Evolutionary conservation across 2,797 vertebrate species (phyloP), one percentile per base, ranked within the genome.

Genomic region (Argyrosomus regius): DNA sequence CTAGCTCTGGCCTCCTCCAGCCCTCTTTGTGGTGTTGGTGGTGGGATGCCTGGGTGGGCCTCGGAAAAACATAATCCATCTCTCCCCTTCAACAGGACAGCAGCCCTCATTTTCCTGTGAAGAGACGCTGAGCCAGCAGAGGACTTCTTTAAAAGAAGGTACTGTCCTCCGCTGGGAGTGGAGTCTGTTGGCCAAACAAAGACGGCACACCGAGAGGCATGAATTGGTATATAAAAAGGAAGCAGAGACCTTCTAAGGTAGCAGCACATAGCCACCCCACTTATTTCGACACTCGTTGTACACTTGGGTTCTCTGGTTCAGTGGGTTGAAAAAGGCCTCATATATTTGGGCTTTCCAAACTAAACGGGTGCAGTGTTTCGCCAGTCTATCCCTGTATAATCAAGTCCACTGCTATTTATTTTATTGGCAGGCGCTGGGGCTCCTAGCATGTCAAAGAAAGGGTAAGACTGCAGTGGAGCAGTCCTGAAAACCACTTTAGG

Each of bases 321-420:
- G 86, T 80, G 78, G 84, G 76, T 81, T 87, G 75, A 86, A 86
- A 84, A 86, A 74, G 70, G 82, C 62, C 70, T 61, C 59, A 86
- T 92, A 90, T 88, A 89, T 91, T 88, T 87, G 85, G 89, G 70
- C 82, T 90, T 88, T 93, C 89, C 86, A 92, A 91, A 85, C 88
- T 90, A 90, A 89, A 92, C 75, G 81, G 89, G 85, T 86, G 77
- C 91, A 91, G 82, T 91, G 89, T 93, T 94, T 91, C 83, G 53
- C 88, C 81, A 86, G 89, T 89, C 80, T 83, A 87, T 88, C 88
- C 91, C 91, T 91, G 85, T 94, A 93, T 93, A 94, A 95, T 94
- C 91, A 93, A 88, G 84, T 87, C 84, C 20, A 53, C 84, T 82
- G 90, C 87, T 92, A 94, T 94, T 94, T 94, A 92, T 93, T 94